A percentile compares a stretch with the other conserved stretches of the same genome.
Conservation (phyloP, 2,888 invertebrate species). For the Andrena camellia region DNA sequence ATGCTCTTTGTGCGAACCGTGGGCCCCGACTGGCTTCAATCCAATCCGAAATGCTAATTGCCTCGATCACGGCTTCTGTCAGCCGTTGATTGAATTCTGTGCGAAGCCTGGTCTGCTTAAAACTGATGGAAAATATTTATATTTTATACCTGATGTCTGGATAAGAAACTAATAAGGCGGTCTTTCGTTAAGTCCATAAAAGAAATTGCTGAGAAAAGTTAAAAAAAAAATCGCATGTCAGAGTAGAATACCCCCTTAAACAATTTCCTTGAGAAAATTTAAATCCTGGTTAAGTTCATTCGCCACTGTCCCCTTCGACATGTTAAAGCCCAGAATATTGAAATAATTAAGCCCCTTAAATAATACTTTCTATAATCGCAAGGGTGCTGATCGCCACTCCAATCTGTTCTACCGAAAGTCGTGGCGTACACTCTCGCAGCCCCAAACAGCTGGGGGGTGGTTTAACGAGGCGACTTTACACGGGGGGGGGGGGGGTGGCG, state of each 20-base stretch:
- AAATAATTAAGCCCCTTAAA: background rate
- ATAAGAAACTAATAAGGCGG: too few relatives aligned
- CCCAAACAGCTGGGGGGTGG: conserved; percentile 36
- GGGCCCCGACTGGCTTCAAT: conserved; percentile 25
- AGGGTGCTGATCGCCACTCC: conserved; percentile 9
- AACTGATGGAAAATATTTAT: too few relatives aligned
- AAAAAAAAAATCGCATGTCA: too few relatives aligned
- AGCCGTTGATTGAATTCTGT: conserved; percentile 1
- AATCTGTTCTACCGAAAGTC: conserved; percentile 22
- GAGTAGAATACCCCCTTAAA: too few relatives aligned
- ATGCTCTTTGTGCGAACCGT: conserved; percentile 57
- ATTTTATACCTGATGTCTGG: too few relatives aligned
- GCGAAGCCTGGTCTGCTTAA: too few relatives aligned
- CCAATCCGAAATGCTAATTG: conserved; percentile 39
- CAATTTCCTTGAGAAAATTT: too few relatives aligned
- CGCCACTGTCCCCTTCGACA: background rate
- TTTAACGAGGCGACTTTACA: conserved; percentile 65
- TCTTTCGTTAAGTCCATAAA: too few relatives aligned
- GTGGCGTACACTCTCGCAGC: background rate
- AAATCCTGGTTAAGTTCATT: background rate
- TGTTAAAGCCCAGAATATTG: background rate
- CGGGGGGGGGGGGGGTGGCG: conserved; percentile 30
- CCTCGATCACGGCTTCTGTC: conserved; percentile 3
- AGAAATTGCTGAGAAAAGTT: too few relatives aligned
- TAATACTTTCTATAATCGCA: background rate